Conservation (phyloP, 2,797 vertebrate genomes). For the Loriculus beryllinus region DNA sequence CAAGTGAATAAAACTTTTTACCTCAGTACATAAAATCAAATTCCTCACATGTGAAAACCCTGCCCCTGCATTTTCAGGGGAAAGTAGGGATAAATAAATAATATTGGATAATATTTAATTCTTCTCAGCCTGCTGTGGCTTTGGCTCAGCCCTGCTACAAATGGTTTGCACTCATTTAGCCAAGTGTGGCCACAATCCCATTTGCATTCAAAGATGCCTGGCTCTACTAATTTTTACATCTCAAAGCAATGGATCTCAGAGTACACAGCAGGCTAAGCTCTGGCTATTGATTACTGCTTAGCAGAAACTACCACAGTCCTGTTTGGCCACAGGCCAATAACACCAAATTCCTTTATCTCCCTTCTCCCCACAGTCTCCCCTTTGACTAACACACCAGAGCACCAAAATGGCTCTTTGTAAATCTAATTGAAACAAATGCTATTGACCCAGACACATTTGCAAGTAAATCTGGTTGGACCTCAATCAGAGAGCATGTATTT, state of each 20-base stretch:
- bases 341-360: neutral
- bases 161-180: neutral
- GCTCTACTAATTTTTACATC: neutral
- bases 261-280: neutral
- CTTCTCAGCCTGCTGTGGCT: neutral
- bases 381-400: slow-evolving; percentile 53
- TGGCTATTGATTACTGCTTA: slow-evolving; percentile 30
- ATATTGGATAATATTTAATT: neutral
- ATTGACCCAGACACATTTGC: slow-evolving; percentile 67
- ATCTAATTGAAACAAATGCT: slow-evolving; percentile 76
- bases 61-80: neutral
- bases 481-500: slow-evolving; percentile 58
- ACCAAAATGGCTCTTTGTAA: slow-evolving; percentile 64
- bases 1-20: neutral
- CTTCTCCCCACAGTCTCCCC: neutral
- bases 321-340: neutral
- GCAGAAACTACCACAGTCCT: neutral
- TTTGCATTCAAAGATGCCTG: neutral
- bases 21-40: neutral
- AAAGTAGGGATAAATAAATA: neutral
- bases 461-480: slow-evolving; percentile 68
- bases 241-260: neutral
- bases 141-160: neutral
- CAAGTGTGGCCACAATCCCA: neutral
- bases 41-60: neutral